Conservation (phyloP, 1,140 invertebrate species). For the Pantala flavescens region DNA sequence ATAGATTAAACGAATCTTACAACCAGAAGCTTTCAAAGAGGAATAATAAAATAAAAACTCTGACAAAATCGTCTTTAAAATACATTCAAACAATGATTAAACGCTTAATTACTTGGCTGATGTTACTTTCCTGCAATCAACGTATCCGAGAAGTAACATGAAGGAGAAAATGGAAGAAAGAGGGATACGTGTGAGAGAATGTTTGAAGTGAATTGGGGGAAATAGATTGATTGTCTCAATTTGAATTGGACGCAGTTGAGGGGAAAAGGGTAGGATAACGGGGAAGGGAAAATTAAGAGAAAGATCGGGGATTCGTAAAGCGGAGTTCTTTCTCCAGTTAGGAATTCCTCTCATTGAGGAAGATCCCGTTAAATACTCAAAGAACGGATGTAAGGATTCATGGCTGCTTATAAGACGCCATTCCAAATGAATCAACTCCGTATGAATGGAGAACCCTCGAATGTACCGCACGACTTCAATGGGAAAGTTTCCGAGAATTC, state of each 20-base stretch:
- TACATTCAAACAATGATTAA: no score
- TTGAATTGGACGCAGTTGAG: not conserved
- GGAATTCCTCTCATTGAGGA: no score
- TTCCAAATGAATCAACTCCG: not conserved
- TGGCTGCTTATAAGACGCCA: not conserved
- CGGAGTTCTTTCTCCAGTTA: no score
- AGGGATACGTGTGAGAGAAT: not conserved
- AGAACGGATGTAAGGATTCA: not conserved
- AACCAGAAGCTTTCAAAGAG: no score
- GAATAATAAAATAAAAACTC: no score
- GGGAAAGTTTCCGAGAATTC: not conserved
- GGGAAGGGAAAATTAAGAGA: no score
- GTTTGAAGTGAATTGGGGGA: not conserved
- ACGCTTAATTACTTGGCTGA: no score
- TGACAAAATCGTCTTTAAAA: no score
- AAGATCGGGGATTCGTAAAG: no score
- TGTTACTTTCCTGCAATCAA: no score
- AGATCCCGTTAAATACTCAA: not conserved
- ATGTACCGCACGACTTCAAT: not conserved
- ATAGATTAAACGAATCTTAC: no score
- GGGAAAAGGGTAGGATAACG: not conserved
- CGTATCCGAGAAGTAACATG: no score
- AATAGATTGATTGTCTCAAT: slow-evolving; percentile 10
- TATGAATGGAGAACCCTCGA: not conserved
- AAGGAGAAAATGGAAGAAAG: not conserved